phyloP scores from a whole-genome alignment of 1,140 invertebrate genomes.

The Procambarus virginalis region DNA sequence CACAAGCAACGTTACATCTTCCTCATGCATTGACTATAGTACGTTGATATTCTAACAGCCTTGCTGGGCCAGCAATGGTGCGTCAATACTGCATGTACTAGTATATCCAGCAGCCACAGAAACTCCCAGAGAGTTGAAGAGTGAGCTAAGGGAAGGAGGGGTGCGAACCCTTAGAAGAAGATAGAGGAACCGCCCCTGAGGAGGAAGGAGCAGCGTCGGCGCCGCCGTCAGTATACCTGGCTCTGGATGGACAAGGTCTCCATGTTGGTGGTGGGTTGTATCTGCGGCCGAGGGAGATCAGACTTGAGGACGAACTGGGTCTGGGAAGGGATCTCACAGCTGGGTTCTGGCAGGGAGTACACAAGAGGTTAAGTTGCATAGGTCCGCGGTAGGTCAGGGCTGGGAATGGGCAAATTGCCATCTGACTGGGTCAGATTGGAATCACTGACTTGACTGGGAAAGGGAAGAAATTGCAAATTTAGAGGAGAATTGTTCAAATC shows the following conservation, averaged over 20 bases:
- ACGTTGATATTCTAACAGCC: constrained; percentile 17
- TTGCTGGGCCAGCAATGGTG: constrained; percentile 7
- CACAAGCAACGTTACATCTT: constrained; percentile 30
- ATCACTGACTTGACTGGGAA: background rate
- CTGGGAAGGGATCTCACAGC: constrained; percentile 56
- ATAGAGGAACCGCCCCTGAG: background rate
- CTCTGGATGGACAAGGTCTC: constrained; percentile 53
- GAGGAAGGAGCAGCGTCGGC: constrained; percentile 8
- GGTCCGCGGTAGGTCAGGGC: no score
- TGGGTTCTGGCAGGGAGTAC: constrained; percentile 43
- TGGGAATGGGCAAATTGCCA: background rate
- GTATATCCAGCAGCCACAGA: constrained; percentile 17
- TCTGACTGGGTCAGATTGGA: background rate
- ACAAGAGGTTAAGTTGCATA: constrained; percentile 14
- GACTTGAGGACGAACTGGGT: constrained; percentile 46
- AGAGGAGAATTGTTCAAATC: background rate
- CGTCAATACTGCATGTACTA: constrained; percentile 32
- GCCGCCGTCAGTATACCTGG: constrained; percentile 53
- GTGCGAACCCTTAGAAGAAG: constrained; percentile 1
- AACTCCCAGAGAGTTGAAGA: constrained; percentile 15
- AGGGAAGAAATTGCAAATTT: background rate
- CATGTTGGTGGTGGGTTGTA: constrained; percentile 24
- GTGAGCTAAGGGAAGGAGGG: constrained; percentile 14
- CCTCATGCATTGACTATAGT: constrained; percentile 36
- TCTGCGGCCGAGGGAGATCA: constrained; percentile 34